Evolutionary conservation across 2,797 vertebrate genomes (phyloP).

Genomic region (Yasuhikotakia modesta): DNA sequence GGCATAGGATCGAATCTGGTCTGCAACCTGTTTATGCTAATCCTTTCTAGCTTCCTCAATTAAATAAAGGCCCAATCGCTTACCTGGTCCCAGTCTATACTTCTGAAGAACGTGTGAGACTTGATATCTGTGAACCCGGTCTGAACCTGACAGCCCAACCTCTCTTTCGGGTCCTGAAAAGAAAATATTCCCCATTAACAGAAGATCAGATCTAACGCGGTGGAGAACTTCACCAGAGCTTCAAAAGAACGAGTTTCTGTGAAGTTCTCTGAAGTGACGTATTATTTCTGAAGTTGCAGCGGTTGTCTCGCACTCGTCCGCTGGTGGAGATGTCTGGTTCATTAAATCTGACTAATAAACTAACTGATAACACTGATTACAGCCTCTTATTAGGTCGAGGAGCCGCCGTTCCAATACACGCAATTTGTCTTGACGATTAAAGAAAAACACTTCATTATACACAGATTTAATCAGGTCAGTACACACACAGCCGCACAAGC

Average conservation of each 20-base stretch:
- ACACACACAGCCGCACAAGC: not conserved
- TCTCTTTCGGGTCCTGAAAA: constrained; percentile 94
- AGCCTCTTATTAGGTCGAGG: constrained; percentile 22
- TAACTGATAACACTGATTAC: not conserved
- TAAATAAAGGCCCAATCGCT: not conserved
- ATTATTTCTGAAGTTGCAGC: no score
- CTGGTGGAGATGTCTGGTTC: not conserved
- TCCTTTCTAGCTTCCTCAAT: not conserved
- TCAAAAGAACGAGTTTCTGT: no score
- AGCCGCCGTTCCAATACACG: constrained; percentile 26
- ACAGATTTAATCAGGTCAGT: constrained; percentile 26
- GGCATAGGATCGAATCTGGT: not conserved
- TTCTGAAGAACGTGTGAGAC: constrained; percentile 97
- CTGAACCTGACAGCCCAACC: constrained; percentile 93
- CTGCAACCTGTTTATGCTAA: not conserved
- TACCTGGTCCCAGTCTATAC: constrained; percentile 99
- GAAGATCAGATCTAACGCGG: not conserved
- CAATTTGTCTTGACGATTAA: constrained; percentile 44
- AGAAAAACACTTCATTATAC: constrained; percentile 33
- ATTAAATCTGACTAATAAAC: no score
- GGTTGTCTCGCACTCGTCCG: not conserved
- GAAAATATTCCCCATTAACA: constrained; percentile 49
- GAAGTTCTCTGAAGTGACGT: not conserved
- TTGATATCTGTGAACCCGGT: constrained; percentile 95
- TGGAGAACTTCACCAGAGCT: not conserved